These are phyloP conservation scores for Diplodus sargus DNA, from an alignment of 2,797 vertebrate genomes.

Conservation along the genomic window DNA sequence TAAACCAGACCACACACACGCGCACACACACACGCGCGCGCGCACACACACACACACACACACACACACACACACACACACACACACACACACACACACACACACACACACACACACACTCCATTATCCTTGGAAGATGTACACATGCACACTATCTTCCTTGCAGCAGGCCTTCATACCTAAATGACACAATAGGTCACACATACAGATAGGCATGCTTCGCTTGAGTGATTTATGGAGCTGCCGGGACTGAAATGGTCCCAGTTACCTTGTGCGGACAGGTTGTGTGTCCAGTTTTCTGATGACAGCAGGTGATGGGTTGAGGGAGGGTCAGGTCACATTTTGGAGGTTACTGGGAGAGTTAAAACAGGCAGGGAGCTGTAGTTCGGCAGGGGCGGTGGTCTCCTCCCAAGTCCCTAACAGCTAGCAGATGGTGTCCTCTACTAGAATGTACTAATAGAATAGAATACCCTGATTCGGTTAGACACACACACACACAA, in stretches of 20 bases:
- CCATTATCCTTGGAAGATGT: slow-evolving; percentile 60
- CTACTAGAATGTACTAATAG: slow-evolving; percentile 55
- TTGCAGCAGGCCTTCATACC: background rate
- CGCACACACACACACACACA: slow-evolving; percentile 31
- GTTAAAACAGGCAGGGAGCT: slow-evolving; percentile 64
- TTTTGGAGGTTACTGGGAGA: slow-evolving; percentile 67
- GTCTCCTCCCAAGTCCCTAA: slow-evolving; percentile 70
- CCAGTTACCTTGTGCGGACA: slow-evolving; percentile 46
- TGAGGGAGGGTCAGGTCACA: slow-evolving; percentile 62
- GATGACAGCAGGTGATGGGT: slow-evolving; percentile 65
- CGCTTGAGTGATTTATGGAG: slow-evolving; percentile 66
- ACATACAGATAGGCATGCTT: slow-evolving; percentile 49
- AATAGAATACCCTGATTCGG: slow-evolving; percentile 67
- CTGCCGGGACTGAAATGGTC: slow-evolving; percentile 34
- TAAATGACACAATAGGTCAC: slow-evolving; percentile 24
- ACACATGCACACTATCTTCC: slow-evolving; percentile 58
- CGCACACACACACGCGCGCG: slow-evolving; percentile 31
- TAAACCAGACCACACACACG: slow-evolving; percentile 45
- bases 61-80: slow-evolving; percentile 31
- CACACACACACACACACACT: slow-evolving; percentile 24
- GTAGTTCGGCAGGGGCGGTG: slow-evolving; percentile 56
- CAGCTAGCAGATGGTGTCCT: slow-evolving; percentile 79
- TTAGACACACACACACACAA: slow-evolving; percentile 44
- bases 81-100: slow-evolving; percentile 38
- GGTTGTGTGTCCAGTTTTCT: slow-evolving; percentile 53